Evolutionary conservation across 2,888 invertebrate genomes (phyloP), one percentile per base, ranked within the genome.

Genomic region (Napeogenes sylphis): DNA sequence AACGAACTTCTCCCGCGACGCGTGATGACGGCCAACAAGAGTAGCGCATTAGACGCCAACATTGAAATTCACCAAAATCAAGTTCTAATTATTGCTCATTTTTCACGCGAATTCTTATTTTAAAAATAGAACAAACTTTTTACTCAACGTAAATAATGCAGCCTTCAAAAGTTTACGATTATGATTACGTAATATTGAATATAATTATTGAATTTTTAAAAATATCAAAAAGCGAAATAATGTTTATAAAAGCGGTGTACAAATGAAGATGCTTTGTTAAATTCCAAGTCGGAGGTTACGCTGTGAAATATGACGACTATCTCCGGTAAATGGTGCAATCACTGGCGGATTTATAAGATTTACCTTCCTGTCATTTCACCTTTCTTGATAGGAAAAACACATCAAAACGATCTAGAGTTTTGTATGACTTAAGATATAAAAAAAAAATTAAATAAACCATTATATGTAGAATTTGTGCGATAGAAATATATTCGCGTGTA

Each of bases 1-100:
- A 90, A 89, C 81, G 85, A 88, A 87, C 81, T 88, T 85, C 85
- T 81, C 82, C 85, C 85, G 87, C 87, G 88, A 88, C 85, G 85
- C 87, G 84, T 86, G 88, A 85, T 89, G 90, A 90, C 90, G 87
- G 87, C 87, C 84, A 80, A 90, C 90, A 90, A 82, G 89, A 85
- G 87, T 90, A 85, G 82, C 85, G 90, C 90, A 90, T 90, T 90
- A 90, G 85, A 84, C 79, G 80, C 76, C 75, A 81, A 82, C 79
- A 78, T 75, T 72, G 74, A 78, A 83, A 79, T 80, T 82, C 78
- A 71, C 76, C 78, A 85, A 84, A 86, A 82, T 78, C 73, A 76
- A 67, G 63, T 68, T 70, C 77, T 86, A 87, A 84, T 86, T 85
- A 85, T 76, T 72, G 69, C 66, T 71, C 68, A 68, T 68, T 69